A percentile compares a stretch with the other conserved stretches of the same genome.
Conservation (phyloP, 2,888 invertebrate genomes). For the Mesorhabditis spiculigera region DNA sequence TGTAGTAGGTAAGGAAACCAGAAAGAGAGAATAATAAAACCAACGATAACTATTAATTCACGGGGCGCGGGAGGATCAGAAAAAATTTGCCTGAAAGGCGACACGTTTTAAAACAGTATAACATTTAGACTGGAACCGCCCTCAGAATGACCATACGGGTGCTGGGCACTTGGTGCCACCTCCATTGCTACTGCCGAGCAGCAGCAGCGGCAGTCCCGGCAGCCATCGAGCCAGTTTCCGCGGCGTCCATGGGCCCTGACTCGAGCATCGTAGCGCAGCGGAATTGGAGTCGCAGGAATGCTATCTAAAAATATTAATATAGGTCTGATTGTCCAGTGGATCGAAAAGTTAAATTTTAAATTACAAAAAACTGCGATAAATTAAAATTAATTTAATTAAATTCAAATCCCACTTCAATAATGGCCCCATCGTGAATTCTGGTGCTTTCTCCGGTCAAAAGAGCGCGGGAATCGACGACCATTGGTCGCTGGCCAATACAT, state of each 20-base stretch:
- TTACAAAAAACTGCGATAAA: too few relatives aligned
- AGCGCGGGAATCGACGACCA: slow-evolving; percentile 22
- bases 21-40: too few relatives aligned
- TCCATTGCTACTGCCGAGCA: background rate
- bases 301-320: background rate
- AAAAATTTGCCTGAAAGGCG: too few relatives aligned
- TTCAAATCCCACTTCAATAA: background rate
- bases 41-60: too few relatives aligned
- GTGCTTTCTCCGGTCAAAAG: slow-evolving; percentile 8
- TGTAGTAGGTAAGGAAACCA: too few relatives aligned
- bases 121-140: background rate
- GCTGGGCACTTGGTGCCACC: background rate
- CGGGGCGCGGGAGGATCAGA: too few relatives aligned
- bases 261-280: slow-evolving; percentile 4
- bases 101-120: background rate
- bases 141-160: background rate
- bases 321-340: background rate
- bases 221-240: background rate
- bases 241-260: background rate
- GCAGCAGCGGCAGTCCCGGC: background rate
- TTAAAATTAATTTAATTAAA: too few relatives aligned
- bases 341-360: too few relatives aligned
- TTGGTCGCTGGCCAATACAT: slow-evolving; percentile 24
- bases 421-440: background rate
- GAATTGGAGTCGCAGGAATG: background rate